Evolutionary conservation across 2,797 vertebrate genomes (phyloP).

Genomic region (Scolopax bukidnonensis): DNA sequence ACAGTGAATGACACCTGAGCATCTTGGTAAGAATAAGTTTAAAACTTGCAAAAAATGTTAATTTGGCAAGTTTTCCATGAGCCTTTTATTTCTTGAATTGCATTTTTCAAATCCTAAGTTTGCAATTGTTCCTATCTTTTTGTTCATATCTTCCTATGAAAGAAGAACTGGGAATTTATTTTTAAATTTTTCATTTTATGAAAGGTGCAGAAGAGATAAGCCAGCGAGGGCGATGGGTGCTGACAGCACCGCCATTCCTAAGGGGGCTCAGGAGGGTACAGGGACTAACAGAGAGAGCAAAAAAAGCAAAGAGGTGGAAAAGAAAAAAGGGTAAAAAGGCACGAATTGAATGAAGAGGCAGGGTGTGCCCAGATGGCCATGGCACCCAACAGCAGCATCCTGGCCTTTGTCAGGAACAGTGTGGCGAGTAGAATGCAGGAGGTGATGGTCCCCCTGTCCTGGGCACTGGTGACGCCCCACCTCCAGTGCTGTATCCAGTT

Average conservation of each 20-base stretch:
- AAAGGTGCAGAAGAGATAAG: not conserved
- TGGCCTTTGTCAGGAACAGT: too few relatives aligned
- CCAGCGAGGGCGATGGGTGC: fast-evolving
- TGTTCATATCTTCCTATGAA: not conserved
- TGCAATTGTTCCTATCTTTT: not conserved
- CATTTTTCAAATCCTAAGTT: not conserved
- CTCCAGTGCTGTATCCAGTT: too few relatives aligned
- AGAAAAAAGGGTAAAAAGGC: not conserved
- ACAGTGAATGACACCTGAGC: not conserved
- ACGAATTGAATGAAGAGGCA: not conserved
- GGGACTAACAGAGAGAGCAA: not conserved
- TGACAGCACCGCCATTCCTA: fast-evolving
- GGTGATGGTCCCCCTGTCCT: too few relatives aligned
- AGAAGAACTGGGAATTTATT: not conserved
- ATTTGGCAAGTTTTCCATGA: not conserved
- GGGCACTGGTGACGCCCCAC: too few relatives aligned
- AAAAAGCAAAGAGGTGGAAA: not conserved
- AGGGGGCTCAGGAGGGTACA: not conserved
- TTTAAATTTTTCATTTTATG: not conserved
- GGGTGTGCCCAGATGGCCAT: not conserved
- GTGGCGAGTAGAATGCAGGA: too few relatives aligned
- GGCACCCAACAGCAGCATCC: too few relatives aligned
- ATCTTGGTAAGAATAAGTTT: not conserved
- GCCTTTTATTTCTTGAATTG: not conserved
- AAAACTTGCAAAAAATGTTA: not conserved